phyloP scores from a whole-genome alignment of 2,888 invertebrate species.

The Tenthredo scrophulariae region DNA sequence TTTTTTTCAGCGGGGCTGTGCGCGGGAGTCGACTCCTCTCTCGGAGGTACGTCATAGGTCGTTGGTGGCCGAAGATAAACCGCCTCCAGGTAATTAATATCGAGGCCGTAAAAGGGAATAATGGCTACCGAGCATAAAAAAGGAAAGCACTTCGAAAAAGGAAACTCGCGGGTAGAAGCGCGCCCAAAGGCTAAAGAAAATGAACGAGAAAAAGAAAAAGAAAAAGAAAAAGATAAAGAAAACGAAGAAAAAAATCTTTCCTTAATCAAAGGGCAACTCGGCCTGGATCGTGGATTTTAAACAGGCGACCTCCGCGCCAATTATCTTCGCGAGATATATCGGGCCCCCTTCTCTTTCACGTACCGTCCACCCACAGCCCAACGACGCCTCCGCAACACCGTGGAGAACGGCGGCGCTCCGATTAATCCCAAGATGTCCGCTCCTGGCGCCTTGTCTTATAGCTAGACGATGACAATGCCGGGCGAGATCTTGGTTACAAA shows the following conservation, averaged over 20 bases:
- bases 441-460: slow-evolving; percentile 51
- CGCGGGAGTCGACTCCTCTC: neutral
- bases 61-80: slow-evolving; percentile 54
- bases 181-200: slow-evolving; percentile 48
- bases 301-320: slow-evolving; percentile 63
- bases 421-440: slow-evolving; percentile 52
- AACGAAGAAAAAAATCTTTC: slow-evolving; percentile 32
- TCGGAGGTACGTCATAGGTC: slow-evolving; percentile 34
- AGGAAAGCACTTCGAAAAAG: slow-evolving; percentile 49
- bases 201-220: neutral
- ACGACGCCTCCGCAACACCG: slow-evolving; percentile 21
- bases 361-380: slow-evolving; percentile 24
- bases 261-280: slow-evolving; percentile 54
- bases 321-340: slow-evolving; percentile 49
- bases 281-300: slow-evolving; percentile 70
- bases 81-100: slow-evolving; percentile 55
- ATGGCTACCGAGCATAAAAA: slow-evolving; percentile 49
- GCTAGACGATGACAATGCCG: slow-evolving; percentile 51
- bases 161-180: slow-evolving; percentile 28
- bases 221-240: neutral
- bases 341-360: slow-evolving; percentile 49
- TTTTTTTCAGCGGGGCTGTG: neutral
- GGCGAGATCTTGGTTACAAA: slow-evolving; percentile 64
- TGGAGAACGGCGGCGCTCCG: slow-evolving; percentile 20
- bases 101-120: slow-evolving; percentile 54